phyloP scores from a whole-genome alignment of 1,140 invertebrate species.

The Philotrypesis tridentata region DNA sequence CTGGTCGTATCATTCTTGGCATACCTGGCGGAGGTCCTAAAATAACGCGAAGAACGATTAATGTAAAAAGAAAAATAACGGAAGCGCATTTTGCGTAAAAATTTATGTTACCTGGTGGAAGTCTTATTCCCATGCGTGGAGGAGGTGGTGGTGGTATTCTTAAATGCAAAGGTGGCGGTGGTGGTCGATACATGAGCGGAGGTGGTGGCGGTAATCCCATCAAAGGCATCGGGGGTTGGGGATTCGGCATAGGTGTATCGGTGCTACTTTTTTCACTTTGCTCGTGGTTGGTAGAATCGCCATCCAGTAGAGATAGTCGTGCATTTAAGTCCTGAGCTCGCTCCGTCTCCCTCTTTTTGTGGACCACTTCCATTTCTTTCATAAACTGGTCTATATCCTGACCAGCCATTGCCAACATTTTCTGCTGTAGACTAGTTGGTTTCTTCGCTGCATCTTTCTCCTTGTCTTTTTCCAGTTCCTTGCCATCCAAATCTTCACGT shows the following conservation, averaged over 20 bases:
- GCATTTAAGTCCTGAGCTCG: slow-evolving; percentile 78
- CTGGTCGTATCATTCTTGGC: slow-evolving; percentile 75
- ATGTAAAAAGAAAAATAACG: slow-evolving; percentile 38
- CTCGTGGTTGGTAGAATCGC: slow-evolving; percentile 61
- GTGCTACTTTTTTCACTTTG: slow-evolving; percentile 51
- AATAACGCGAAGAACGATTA: slow-evolving; percentile 8
- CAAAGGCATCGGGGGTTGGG: slow-evolving; percentile 71
- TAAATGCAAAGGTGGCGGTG: slow-evolving; percentile 71
- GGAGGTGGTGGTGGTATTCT: slow-evolving; percentile 77
- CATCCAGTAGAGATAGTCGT: slow-evolving; percentile 70
- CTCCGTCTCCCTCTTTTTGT: slow-evolving; percentile 82
- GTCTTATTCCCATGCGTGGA: slow-evolving; percentile 69
- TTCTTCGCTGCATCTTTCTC: slow-evolving; percentile 74
- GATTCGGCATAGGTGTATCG: slow-evolving; percentile 53
- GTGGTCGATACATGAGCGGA: slow-evolving; percentile 68
- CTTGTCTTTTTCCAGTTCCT: slow-evolving; percentile 67
- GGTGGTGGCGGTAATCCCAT: slow-evolving; percentile 75
- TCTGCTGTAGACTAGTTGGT: slow-evolving; percentile 85
- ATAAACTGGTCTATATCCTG: slow-evolving; percentile 95
- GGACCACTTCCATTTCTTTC: slow-evolving; percentile 91
- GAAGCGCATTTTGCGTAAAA: not conserved
- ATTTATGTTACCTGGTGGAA: slow-evolving; percentile 68
- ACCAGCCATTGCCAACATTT: slow-evolving; percentile 88
- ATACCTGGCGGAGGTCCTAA: slow-evolving; percentile 74
- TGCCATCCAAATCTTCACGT: slow-evolving; percentile 65